Evolutionary conservation across 2,888 invertebrate genomes (phyloP).

Genomic region (Frankliniella intonsa): DNA sequence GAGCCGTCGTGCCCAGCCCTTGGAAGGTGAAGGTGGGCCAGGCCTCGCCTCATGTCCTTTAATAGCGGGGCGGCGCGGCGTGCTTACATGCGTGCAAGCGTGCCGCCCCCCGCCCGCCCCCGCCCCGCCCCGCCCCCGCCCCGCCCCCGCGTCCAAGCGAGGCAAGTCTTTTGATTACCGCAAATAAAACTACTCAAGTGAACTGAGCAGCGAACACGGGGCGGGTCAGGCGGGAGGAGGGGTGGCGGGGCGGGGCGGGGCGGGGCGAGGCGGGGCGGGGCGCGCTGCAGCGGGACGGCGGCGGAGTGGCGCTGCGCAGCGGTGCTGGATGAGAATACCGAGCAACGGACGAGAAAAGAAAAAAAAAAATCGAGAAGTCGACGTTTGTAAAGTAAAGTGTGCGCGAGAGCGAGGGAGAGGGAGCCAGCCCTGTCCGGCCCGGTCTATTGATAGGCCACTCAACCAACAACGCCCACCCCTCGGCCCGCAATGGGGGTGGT

Average conservation of each 20-base stretch:
- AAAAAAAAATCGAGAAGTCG: neutral
- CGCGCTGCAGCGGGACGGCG: no score
- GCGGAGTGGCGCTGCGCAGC: neutral
- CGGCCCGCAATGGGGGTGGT: neutral
- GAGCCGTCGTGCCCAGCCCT: no score
- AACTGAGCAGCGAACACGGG: neutral
- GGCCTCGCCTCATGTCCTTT: no score
- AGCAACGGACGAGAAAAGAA: neutral
- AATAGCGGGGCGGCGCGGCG: no score
- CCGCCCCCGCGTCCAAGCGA: constrained; percentile 1
- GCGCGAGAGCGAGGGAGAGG: neutral
- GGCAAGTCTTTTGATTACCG: constrained; percentile 22
- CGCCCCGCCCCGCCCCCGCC: neutral
- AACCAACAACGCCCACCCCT: neutral
- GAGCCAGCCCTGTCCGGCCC: no score
- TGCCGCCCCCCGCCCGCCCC: neutral
- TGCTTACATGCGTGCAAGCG: no score
- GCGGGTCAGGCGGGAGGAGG: neutral
- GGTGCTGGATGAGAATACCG: neutral
- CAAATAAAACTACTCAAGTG: constrained; percentile 24
- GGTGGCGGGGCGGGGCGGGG: no score
- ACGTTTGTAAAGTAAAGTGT: neutral
- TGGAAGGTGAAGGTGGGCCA: no score
- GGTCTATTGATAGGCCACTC: neutral
- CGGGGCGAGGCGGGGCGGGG: no score